Base-by-base conservation (phyloP, 2,888 invertebrate species). In the Ptilodon capucinus region DNA sequence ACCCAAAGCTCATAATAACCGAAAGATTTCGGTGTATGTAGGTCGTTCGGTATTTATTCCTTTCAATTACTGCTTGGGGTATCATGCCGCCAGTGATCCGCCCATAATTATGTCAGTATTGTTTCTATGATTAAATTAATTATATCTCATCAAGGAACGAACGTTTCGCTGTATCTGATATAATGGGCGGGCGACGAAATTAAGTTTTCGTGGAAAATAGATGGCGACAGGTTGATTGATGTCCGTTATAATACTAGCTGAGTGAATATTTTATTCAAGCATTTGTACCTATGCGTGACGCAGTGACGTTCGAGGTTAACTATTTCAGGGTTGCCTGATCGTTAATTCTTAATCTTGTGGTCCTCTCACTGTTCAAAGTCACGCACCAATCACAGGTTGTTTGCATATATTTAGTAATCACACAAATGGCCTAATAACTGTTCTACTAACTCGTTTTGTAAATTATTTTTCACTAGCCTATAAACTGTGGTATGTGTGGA, bases 221-320 rank as follows among this genome's bases (percentile, higher is more conserved):
- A 77, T 76, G 83, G 62, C 64, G 82, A 82, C 83, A 82, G 80
- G 63, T 81, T 84, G 87, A 87, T 86, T 78, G 81, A 85, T 86
- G 79, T 79, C 74, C 72, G 74, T 76, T 81, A 79, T 82, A 81
- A 83, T 83, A 86, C 84, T 77, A 71, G 71, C 58, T 74, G 74
- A 82, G 74, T 82, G 82, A 84, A 86, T 87, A 84, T 85, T 86
- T 86, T 81, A 86, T 85, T 81, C 70, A 74, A 68, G 62, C 68
- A 68, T 73, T 81, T 68, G 72, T 70, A 68, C 55, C 64, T 69
- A 75, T 80, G 84, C 84, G 83, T 85, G 84, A 77, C 79, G 80
- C 63, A 56, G 71, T 78, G 77, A 81, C 77, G 72, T 74, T 74
- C 72, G 76, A 77, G 77, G 79, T 79, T 76, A 79, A 81, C 81